Evolutionary conservation across 2,888 invertebrate genomes (phyloP).

Genomic region (Sminthurinus aureus): DNA sequence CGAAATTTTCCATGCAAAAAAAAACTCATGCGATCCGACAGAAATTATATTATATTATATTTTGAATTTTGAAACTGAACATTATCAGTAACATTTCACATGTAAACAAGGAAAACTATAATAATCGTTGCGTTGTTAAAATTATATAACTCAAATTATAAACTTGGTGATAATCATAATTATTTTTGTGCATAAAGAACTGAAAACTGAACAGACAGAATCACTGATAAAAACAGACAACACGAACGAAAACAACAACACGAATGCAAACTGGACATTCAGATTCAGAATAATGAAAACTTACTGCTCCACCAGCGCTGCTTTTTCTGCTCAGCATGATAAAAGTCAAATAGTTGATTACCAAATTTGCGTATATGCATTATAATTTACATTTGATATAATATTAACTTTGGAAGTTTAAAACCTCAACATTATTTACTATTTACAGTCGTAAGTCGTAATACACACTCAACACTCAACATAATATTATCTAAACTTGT

Average conservation of each 20-base stretch:
- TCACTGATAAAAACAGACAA: not conserved
- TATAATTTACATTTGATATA: not conserved
- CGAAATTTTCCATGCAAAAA: not conserved
- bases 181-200: not conserved
- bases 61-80: no score
- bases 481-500: not conserved
- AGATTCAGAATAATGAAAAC: conserved; percentile 44
- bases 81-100: not conserved
- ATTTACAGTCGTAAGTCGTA: no score
- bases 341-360: conserved; percentile 21
- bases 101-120: not conserved
- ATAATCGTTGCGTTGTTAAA: not conserved
- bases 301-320: conserved; percentile 59
- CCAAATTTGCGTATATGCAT: no score
- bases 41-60: no score
- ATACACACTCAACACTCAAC: not conserved
- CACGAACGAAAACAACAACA: conserved; percentile 11
- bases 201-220: not conserved
- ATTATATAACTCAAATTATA: not conserved
- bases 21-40: not conserved
- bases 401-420: not conserved
- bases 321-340: conserved; percentile 51
- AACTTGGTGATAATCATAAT: not conserved
- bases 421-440: not conserved
- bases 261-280: conserved; percentile 8